These are phyloP conservation scores for Fragum fragum DNA, from an alignment of 2,888 invertebrate species.

Conservation along the genomic window DNA sequence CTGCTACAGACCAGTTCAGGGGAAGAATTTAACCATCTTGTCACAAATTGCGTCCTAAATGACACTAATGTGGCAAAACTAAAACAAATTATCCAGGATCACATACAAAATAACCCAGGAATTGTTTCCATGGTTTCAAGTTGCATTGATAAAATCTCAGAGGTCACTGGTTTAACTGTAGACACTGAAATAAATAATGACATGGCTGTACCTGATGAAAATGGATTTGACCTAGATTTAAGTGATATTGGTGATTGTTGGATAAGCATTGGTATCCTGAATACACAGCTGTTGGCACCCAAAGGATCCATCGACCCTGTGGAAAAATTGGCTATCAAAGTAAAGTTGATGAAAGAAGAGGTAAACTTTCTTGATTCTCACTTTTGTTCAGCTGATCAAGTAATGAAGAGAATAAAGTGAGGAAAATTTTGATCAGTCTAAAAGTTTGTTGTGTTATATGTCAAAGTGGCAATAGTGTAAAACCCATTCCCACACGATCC, in stretches of 20 bases:
- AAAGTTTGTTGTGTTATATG: too few species aligned
- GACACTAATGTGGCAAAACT: background rate
- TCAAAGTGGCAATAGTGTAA: too few species aligned
- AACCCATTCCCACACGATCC: too few species aligned
- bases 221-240: background rate
- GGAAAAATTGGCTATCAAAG: constrained; percentile 92
- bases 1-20: background rate
- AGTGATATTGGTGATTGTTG: constrained; percentile 66
- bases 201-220: background rate
- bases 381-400: too few species aligned
- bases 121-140: constrained; percentile 4
- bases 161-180: background rate
- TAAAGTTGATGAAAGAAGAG: constrained; percentile 91
- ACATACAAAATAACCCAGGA: background rate
- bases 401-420: too few species aligned
- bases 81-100: background rate
- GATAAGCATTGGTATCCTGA: constrained; percentile 76
- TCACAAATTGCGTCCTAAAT: background rate
- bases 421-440: too few species aligned
- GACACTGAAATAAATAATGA: background rate
- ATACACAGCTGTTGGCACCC: constrained; percentile 81
- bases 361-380: constrained; percentile 84
- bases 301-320: constrained; percentile 94
- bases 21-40: background rate
- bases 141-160: constrained; percentile 2